Percentiles rank a stretch among this genome's conserved stretches.
Evolutionary conservation across 2,888 invertebrate genomes (phyloP).

Genomic region (Caenorhabditis drosophilae): DNA sequence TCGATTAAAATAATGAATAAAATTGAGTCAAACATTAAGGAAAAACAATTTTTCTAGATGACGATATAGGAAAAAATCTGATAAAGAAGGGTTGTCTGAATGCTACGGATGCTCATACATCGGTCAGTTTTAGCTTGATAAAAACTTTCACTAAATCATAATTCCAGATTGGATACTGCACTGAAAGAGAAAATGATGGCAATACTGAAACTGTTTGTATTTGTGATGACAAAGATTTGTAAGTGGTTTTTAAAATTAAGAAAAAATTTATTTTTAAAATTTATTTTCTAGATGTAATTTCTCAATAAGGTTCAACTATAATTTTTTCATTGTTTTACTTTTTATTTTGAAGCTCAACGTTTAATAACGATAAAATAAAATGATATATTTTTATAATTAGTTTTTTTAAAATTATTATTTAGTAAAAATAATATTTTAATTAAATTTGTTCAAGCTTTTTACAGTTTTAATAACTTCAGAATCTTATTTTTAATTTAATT

Average conservation of each 20-base stretch:
- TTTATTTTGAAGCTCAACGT: neutral
- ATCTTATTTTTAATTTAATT: no score
- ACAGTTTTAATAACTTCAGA: no score
- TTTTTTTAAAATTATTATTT: no score
- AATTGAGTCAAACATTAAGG: no score
- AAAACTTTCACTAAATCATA: neutral
- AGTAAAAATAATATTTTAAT: no score
- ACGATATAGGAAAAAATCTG: slow-evolving; percentile 3
- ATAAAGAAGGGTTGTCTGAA: slow-evolving; percentile 35
- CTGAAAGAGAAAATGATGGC: slow-evolving; percentile 11
- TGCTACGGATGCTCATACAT: slow-evolving; percentile 23
- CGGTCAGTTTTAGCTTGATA: slow-evolving; percentile 9
- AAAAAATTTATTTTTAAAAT: neutral
- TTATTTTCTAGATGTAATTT: neutral
- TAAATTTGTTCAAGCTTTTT: no score
- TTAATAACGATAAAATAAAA: no score
- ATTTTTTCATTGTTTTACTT: neutral
- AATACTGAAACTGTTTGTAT: slow-evolving; percentile 25
- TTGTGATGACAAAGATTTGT: slow-evolving; percentile 14
- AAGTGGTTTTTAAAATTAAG: neutral
- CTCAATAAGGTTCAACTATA: neutral
- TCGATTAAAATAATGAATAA: no score
- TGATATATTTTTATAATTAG: no score
- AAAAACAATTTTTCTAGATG: neutral
- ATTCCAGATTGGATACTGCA: slow-evolving; percentile 38